Evolutionary conservation across 2,797 vertebrate species (phyloP).

Genomic region (Falco berigora): DNA sequence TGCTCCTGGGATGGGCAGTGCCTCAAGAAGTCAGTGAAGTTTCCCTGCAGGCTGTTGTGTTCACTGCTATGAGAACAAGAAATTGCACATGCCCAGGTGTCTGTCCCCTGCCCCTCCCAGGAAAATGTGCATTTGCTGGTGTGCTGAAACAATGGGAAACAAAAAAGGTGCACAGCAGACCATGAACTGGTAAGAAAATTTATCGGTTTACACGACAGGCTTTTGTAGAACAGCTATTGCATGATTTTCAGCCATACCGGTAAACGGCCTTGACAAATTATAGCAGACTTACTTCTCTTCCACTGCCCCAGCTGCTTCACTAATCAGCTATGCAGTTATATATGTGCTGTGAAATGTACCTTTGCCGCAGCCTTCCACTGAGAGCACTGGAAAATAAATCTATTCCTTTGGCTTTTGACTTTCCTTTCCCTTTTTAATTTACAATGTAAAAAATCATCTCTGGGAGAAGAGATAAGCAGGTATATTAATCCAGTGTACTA

Average conservation of each 20-base stretch:
- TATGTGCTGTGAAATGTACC: not conserved
- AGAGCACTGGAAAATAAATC: not conserved
- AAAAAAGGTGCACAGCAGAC: not conserved
- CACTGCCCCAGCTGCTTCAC: not conserved
- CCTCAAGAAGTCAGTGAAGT: not conserved
- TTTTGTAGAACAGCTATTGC: not conserved
- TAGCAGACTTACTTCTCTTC: not conserved
- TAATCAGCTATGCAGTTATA: not conserved
- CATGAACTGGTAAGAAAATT: not conserved
- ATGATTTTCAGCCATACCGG: not conserved
- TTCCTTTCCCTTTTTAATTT: conserved; percentile 2
- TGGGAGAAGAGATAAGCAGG: conserved; percentile 15
- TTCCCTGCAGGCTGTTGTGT: not conserved
- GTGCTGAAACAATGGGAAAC: not conserved
- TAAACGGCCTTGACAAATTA: not conserved
- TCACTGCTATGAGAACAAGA: not conserved
- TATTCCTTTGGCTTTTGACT: conserved; percentile 5
- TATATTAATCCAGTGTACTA: not conserved
- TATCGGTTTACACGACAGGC: not conserved
- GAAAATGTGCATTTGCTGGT: not conserved
- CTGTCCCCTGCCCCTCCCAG: not conserved
- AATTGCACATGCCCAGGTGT: not conserved
- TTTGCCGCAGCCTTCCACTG: not conserved
- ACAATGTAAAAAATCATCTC: not conserved
- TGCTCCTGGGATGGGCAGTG: not conserved